These are phyloP conservation scores for Hippocampus abdominalis DNA, from an alignment of 2,113 vertebrate genomes.

Conservation along the genomic window DNA sequence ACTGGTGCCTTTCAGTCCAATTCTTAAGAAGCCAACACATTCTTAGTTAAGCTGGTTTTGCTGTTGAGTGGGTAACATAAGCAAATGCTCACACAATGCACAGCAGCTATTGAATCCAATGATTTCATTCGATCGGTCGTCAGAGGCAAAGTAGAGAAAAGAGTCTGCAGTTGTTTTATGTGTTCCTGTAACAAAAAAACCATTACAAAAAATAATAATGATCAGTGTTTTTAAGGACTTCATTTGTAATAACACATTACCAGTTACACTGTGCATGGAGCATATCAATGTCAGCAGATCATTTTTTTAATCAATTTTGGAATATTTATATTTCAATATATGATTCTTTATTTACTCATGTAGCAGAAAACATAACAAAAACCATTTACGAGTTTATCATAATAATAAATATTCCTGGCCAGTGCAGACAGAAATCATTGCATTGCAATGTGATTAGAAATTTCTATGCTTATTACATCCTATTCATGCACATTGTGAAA, in stretches of 20 bases:
- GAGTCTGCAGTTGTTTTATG: conserved; percentile 20
- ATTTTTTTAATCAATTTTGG: too few species aligned
- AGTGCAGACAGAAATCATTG: not conserved
- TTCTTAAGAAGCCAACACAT: conserved; percentile 4
- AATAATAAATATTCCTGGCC: not conserved
- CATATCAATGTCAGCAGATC: not conserved
- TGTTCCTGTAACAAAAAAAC: conserved; percentile 22
- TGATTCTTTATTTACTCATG: too few species aligned
- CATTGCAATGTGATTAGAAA: conserved; percentile 21
- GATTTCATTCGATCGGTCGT: conserved; percentile 42
- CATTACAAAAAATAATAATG: not conserved
- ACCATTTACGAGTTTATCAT: not conserved
- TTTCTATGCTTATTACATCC: conserved; percentile 34
- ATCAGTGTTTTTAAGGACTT: conserved; percentile 10
- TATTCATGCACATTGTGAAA: conserved; percentile 40
- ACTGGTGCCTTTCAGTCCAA: not conserved
- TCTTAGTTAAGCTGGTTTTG: not conserved
- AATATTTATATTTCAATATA: too few species aligned
- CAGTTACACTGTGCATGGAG: not conserved
- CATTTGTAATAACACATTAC: not conserved
- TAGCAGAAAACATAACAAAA: too few species aligned
- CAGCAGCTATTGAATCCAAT: conserved; percentile 42
- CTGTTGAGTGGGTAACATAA: not conserved
- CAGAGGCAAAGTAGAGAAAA: conserved; percentile 11
- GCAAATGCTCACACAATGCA: not conserved